Evolutionary conservation across 2,797 vertebrate species (phyloP).

Genomic region (Galaxias olidus): DNA sequence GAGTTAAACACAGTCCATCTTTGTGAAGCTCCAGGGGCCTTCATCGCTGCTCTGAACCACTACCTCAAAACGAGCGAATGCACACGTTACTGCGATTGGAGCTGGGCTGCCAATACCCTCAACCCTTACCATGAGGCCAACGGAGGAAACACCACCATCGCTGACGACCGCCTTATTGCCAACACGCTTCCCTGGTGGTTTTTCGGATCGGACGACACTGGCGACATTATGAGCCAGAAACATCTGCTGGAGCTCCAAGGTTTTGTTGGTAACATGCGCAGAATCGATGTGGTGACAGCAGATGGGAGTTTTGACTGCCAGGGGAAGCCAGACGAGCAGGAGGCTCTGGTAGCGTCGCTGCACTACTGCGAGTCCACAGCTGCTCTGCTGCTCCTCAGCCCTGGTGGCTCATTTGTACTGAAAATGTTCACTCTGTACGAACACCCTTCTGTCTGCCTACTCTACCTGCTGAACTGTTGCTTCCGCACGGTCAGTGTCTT

Average conservation of each 20-base stretch:
- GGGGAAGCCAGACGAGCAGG: constrained; percentile 95
- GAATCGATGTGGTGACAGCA: constrained; percentile 88
- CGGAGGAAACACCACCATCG: constrained; percentile 82
- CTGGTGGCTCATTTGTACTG: constrained; percentile 89
- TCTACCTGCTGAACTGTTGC: constrained; percentile 90
- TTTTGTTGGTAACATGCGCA: constrained; percentile 78
- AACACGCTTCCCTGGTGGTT: constrained; percentile 92
- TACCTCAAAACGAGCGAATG: constrained; percentile 81
- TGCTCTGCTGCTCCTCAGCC: constrained; percentile 82
- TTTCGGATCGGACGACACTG: constrained; percentile 93
- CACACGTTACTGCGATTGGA: constrained; percentile 84
- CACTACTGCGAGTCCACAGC: constrained; percentile 90
- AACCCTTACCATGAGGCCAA: constrained; percentile 96
- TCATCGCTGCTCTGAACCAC: constrained; percentile 92
- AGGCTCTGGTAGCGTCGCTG: constrained; percentile 87
- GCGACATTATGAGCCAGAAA: constrained; percentile 86
- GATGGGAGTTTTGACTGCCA: constrained; percentile 98
- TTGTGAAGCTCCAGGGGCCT: constrained; percentile 95
- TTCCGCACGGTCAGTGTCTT: constrained; percentile 86
- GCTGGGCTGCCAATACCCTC: constrained; percentile 90
- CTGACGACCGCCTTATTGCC: constrained; percentile 89
- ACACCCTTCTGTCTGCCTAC: constrained; percentile 88
- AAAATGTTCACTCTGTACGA: constrained; percentile 98
- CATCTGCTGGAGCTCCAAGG: constrained; percentile 83
- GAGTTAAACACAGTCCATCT: constrained; percentile 90